Base-by-base conservation (phyloP, 1,140 invertebrate genomes). In the Brachionus paranguensis region DNA sequence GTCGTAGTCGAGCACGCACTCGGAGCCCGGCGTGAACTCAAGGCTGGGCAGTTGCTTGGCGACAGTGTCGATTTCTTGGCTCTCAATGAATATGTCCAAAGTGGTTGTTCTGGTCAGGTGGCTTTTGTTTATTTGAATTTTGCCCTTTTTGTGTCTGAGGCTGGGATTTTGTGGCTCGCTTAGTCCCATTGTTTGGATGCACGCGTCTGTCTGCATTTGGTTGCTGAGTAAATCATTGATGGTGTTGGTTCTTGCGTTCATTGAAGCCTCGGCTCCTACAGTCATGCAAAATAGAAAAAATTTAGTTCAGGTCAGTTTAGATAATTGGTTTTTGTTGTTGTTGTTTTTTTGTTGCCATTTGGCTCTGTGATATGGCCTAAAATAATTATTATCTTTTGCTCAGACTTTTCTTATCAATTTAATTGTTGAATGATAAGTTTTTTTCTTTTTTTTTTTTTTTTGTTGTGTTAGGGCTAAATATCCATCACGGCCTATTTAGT, bases 131-230 rank as follows among this genome's bases (percentile, higher is more conserved):
- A 81, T 81, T 81, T 81, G 78, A 14, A 81, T 41, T 81, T 81
- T 81, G 27, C 78, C 78, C 10, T 81, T 81, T 41, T 33, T 60
- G 41, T 81, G 78, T 27, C 78, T 60, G 0, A 81, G 29, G 17
- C 78, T 81, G 8, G 53, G 60, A 45, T 81, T 81, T 37, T 81
- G 24, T 6, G 78, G 78, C 14, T 81, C 50, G 12, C 8, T 27
- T 60, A 81, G 27, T 11, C 78, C 78, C 33, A 81, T 60, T 12
- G 78, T 81, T 81, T 81, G 78, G n/a, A 81, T 24, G 43, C 78
- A 81, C 0, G 78, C 78, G 29, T 81, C 78, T 24, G 78, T 81
- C 17, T 60, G 53, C 17, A 45, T 68, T 20, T 68, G 41, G 17
- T 43, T 14, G 10, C 2, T 24, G 17, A 81, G 29, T 27, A 81